These are phyloP conservation scores for Mythimna pallens DNA, from an alignment of 2,888 invertebrate species.

Conservation along the genomic window DNA sequence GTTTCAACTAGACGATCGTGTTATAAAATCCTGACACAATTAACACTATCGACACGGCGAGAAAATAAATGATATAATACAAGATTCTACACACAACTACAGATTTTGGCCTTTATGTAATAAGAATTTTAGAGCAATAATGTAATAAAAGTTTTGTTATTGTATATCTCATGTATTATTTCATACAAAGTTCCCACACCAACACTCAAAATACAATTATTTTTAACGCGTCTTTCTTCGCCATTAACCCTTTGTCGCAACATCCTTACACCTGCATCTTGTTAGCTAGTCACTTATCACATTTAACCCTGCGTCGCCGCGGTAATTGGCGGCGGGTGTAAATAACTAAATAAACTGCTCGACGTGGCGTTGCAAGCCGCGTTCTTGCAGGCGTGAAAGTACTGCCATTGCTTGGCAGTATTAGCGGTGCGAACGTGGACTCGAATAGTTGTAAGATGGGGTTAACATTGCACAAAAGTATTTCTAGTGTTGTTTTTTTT, in stretches of 20 bases:
- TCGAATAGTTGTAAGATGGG: constrained; percentile 17
- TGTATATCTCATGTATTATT: neutral
- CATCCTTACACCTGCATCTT: constrained; percentile 69
- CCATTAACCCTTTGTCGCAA: constrained; percentile 36
- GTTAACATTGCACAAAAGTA: neutral
- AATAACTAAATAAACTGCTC: constrained; percentile 75
- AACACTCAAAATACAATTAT: constrained; percentile 25
- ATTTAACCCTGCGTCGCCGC: constrained; percentile 75
- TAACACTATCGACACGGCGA: neutral
- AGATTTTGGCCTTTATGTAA: too few relatives aligned
- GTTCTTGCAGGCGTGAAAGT: constrained; percentile 62
- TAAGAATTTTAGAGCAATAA: too few relatives aligned
- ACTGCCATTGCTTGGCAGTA: constrained; percentile 61
- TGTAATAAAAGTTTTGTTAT: too few relatives aligned
- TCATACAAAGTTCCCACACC: neutral
- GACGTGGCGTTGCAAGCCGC: constrained; percentile 26
- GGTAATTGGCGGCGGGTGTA: constrained; percentile 77
- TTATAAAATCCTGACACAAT: neutral
- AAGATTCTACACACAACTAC: too few relatives aligned
- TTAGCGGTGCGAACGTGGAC: constrained; percentile 17
- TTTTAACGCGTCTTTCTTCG: constrained; percentile 29
- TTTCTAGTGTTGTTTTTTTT: neutral
- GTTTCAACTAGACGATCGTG: neutral
- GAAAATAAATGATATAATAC: neutral
- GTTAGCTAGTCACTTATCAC: constrained; percentile 79